phyloP scores from a whole-genome alignment of 2,113 vertebrate genomes.

The Lampris incognitus region DNA sequence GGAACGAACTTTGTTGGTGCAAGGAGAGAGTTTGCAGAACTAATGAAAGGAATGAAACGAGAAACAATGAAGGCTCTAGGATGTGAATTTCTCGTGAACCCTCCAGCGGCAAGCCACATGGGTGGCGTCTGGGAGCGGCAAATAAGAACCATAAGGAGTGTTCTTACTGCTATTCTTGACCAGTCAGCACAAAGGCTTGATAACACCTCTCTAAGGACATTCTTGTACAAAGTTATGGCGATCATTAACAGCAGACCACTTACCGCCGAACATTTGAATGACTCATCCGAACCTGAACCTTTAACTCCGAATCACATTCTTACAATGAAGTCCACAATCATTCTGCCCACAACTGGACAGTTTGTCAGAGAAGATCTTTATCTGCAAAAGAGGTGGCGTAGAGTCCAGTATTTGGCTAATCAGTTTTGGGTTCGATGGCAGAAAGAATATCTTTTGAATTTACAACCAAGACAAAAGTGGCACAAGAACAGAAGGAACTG shows the following conservation, averaged over 20 bases:
- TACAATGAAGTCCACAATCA: neutral
- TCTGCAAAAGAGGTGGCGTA: no score
- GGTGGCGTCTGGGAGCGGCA: neutral
- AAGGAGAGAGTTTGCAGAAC: neutral
- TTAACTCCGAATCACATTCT: neutral
- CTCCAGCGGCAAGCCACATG: constrained; percentile 1
- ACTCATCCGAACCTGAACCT: neutral
- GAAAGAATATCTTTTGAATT: constrained; percentile 30
- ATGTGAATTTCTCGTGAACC: neutral
- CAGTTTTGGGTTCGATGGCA: constrained; percentile 35
- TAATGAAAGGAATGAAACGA: neutral
- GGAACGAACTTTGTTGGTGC: constrained; percentile 14
- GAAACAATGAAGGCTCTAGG: neutral
- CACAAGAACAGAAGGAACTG: constrained; percentile 31
- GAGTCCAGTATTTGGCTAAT: neutral
- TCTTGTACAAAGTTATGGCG: neutral
- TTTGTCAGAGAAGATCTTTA: neutral
- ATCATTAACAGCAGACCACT: neutral
- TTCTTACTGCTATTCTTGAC: neutral
- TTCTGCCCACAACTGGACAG: constrained; percentile 1
- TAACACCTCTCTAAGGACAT: neutral
- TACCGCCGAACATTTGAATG: constrained; percentile 1
- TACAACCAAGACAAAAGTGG: constrained; percentile 29
- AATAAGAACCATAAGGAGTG: neutral
- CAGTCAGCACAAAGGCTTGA: neutral